Evolutionary conservation across 2,888 invertebrate genomes (phyloP), one percentile per base, ranked within the genome.

Genomic region (Fissipunctia ypsillon): DNA sequence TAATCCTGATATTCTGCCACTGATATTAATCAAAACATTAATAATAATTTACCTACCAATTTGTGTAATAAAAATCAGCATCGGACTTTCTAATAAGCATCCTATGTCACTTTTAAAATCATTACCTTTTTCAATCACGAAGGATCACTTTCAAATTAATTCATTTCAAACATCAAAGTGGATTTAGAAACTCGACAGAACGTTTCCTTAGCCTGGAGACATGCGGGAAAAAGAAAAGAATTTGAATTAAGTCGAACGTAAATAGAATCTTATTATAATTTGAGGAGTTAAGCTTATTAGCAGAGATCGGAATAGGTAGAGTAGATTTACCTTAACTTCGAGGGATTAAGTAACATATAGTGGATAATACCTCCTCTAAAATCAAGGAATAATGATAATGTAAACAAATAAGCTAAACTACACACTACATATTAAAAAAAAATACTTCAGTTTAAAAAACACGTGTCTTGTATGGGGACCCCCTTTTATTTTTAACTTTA

Each of bases 81-180:
- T 28, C 16, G 48, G 35, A 68, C 25, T 76, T 73, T 73, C 59
- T 87, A 43, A 66, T 50, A 66, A n/a, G 19, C 19, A 50, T 28
- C n/a, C 66, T 43, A n/a, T 67, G 14, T 22, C n/a, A 50, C 19
- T 35, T 43, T n/a, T 16, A 31, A 48, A 73, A 57, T 78, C 77
- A 84, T 86, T 35, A 56, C 81, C 83, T 79, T 89, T 87, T 85
- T 22, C 50, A 35, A n/a, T 59, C 14, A 19, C 14, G 28, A 84
- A 86, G 86, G 83, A 87, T 89, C 78, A 69, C 73, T 73, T 64
- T 74, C 72, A 88, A 87, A 77, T 88, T 91, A 90, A 91, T 91
- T 91, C 88, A 87, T 89, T 90, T 87, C 79, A 76, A 78, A 89
- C 86, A 68, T 59, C 68, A 90, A 91, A 92, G 87, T 71, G 69